Evolutionary conservation across 2,888 invertebrate genomes (phyloP), one percentile per base, ranked within the genome.

Genomic region (Pogonocherus hispidulus): DNA sequence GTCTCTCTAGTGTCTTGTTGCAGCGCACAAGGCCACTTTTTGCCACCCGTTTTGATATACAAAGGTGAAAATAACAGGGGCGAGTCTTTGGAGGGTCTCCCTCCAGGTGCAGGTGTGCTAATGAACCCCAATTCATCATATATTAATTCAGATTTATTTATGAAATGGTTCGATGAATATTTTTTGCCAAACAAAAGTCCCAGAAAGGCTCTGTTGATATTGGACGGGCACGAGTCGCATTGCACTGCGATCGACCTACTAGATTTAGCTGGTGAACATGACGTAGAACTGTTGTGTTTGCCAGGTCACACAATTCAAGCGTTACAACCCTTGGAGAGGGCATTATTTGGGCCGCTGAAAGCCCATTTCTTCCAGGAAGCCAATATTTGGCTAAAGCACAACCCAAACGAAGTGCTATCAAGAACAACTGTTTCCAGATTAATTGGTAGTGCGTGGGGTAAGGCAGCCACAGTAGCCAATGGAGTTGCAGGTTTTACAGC

Each of bases 391-490:
- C 35, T 56, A 2, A 9, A 37, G 3, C 32, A 56, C 2, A n/a
- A 56, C 14, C 35, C 35, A 18, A 32, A 56, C 20, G 37, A 18
- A 35, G 8, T 37, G 19, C 18, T 35, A 11, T 35, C 14, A 4
- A 56, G 35, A 6, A 4, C 1, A 8, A 41, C 18, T 11, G 19
- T 56, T 37, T 35, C 37, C n/a, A 37, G 19, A 18, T 18, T 56
- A 20, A 56, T 35, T 14, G 37, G 35, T 14, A 20, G 11, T 11
- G 56, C 56, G 14, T 56, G 56, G 66, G 47, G 41, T 63, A 4
- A 62, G 62, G 20, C 55, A 65, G 66, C 71, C 14, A 66, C 69
- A 11, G 66, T 60, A 6, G 57, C 19, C 19, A 76, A 72, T 70
- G 67, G 44, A 9, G 57, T 56, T n/a, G 41, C 41, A 46, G 68